A percentile compares a stretch with the other conserved stretches of the same genome.
phyloP scores from a whole-genome alignment of 2,113 vertebrate species.

The Triplophysa dalaica region DNA sequence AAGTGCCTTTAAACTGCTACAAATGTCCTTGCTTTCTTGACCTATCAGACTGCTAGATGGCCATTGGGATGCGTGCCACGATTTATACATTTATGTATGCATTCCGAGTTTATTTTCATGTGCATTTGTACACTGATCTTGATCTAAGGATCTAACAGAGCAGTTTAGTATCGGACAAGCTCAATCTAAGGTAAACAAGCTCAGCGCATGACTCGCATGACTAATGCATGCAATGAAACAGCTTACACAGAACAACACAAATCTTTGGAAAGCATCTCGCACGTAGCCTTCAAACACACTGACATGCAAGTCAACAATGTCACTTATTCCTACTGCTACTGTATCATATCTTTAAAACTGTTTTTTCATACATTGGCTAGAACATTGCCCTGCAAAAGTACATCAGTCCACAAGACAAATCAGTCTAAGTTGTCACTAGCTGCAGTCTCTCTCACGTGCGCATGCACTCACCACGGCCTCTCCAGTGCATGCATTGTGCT shows the following conservation, averaged over 20 bases:
- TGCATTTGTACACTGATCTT: neutral
- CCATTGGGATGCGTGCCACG: neutral
- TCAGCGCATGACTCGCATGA: slow-evolving; percentile 23
- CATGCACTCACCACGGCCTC: slow-evolving; percentile 75
- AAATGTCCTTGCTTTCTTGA: slow-evolving; percentile 34
- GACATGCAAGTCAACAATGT: neutral
- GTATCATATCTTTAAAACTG: neutral
- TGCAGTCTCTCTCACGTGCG: neutral
- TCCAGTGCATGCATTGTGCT: slow-evolving; percentile 74
- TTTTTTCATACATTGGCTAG: neutral
- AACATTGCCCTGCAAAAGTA: slow-evolving; percentile 4
- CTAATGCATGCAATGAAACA: slow-evolving; percentile 18
- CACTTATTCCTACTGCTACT: neutral
- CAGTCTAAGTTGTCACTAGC: neutral
- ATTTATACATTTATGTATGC: no score
- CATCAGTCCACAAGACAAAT: neutral
- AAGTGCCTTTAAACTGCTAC: neutral
- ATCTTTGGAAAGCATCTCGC: neutral
- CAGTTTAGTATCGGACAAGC: slow-evolving; percentile 4
- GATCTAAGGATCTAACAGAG: neutral
- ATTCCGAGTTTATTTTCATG: neutral
- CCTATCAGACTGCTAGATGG: neutral
- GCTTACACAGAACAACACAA: neutral
- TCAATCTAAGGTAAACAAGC: slow-evolving; percentile 29
- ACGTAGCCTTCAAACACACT: neutral